Base-by-base conservation (phyloP, 1,140 invertebrate species). In the Drosophila aff. region DNA sequence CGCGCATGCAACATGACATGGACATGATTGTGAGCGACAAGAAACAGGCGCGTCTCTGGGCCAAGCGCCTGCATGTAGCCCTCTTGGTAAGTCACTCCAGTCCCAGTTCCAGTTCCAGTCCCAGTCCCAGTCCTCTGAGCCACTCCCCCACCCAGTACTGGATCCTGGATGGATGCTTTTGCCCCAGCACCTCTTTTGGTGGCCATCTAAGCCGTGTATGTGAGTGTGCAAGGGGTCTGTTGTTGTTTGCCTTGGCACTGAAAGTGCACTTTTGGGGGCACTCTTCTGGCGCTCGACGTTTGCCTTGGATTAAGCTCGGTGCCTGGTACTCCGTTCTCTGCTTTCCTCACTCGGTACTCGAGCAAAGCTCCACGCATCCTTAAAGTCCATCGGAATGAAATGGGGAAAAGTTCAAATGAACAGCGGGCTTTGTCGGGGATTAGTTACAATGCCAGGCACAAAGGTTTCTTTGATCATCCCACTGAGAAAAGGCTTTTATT, bases 1-100 rank as follows among this genome's bases (percentile, higher is more conserved):
- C 96, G 79, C 96, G 98, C 93, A 95, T 99, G 94, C 97, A 98
- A 86, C 96, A 96, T 72, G 98, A 97, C 93, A 96, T 96, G 90
- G 98, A 99, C 89, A 97, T 97, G 95, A 97, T 98, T 87, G 66
- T 87, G 81, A 95, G 95, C 10, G 97, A 99, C 81, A 99, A 99
- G 92, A 98, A 97, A 87, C 98, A 97, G 92, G 95, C 95, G 59
- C 93, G 94, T 16, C 91, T 95, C 26, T 99, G 98, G 98, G 96
- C 97, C 13, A 95, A 95, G 82, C 94, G 97, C 79, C 94, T 98
- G 76, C 98, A 99, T 93, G 92, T 97, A 7, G 97, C 95, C 57
- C 90, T 97, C 40, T 94, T 95, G 93, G 95, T 95, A 92, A 93
- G 93, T 92, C 74, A 74, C 71, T 80, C 73, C 82, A 26, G 67